phyloP scores from a whole-genome alignment of 2,113 vertebrate species.

The Nyctereutes procyonoides region DNA sequence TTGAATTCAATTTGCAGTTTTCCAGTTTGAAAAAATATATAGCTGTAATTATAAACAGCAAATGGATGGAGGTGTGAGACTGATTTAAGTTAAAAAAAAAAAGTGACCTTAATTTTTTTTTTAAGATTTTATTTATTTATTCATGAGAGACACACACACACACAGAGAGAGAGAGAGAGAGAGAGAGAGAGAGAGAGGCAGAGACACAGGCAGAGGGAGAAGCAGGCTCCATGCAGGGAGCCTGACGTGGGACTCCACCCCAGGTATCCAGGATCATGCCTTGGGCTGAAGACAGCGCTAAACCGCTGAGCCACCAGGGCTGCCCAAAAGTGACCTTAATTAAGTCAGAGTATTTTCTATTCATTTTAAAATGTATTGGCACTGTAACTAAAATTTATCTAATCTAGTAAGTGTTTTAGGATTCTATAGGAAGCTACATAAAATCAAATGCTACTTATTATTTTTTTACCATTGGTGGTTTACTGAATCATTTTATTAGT shows the following conservation, averaged over 20 bases:
- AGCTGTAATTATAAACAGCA: constrained; percentile 64
- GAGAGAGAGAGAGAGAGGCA: no score
- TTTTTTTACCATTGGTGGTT: not conserved
- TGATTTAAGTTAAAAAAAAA: constrained; percentile 44
- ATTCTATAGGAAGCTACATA: constrained; percentile 12
- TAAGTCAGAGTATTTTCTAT: constrained; percentile 52
- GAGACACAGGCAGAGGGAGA: no score
- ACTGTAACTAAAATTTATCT: constrained; percentile 18
- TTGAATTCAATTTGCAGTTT: constrained; percentile 64
- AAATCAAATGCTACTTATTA: not conserved
- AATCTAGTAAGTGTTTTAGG: not conserved
- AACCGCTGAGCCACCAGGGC: no score
- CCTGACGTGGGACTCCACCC: no score
- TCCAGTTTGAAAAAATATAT: constrained; percentile 59
- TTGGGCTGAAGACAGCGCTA: no score
- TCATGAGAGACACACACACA: no score
- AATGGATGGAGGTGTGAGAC: constrained; percentile 49
- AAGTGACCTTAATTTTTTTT: constrained; percentile 24
- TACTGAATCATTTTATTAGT: constrained; percentile 52
- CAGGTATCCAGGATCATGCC: no score
- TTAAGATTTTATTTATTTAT: no score
- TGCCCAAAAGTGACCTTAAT: constrained; percentile 21
- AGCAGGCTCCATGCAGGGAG: no score
- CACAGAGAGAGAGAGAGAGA: no score
- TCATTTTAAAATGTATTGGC: constrained; percentile 53